phyloP scores from a whole-genome alignment of 1,140 invertebrate genomes.

The Apis florea region DNA sequence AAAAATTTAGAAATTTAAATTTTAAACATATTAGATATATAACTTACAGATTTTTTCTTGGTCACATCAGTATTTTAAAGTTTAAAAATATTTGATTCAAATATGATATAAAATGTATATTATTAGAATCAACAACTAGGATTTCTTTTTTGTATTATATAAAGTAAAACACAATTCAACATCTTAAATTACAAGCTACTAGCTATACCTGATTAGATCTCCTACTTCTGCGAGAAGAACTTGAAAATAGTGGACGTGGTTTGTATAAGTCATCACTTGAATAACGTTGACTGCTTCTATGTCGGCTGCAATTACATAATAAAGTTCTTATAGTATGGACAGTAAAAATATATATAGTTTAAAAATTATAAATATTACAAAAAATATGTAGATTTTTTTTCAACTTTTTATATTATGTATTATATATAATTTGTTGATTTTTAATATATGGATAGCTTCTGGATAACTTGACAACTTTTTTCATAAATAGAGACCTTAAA shows the following conservation, averaged over 20 bases:
- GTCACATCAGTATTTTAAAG: conserved; percentile 32
- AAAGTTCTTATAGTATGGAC: conserved; percentile 8
- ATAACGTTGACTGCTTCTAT: conserved; percentile 82
- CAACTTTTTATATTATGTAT: neutral
- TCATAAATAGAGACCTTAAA: neutral
- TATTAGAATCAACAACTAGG: conserved; percentile 43
- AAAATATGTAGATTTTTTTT: conserved; percentile 5
- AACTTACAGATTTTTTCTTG: conserved; percentile 17
- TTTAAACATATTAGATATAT: neutral
- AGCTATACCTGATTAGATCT: conserved; percentile 77
- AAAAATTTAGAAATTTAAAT: conserved; percentile 14
- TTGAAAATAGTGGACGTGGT: conserved; percentile 82
- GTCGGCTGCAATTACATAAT: conserved; percentile 69
- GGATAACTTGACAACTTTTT: neutral
- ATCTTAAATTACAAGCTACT: conserved; percentile 56
- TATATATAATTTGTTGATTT: neutral
- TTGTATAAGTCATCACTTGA: conserved; percentile 86
- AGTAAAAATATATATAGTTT: conserved; percentile 9
- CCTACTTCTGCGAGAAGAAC: conserved; percentile 78
- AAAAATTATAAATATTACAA: neutral
- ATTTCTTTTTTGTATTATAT: conserved; percentile 35
- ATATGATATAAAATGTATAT: conserved; percentile 27
- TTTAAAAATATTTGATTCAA: conserved; percentile 47
- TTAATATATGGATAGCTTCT: neutral
- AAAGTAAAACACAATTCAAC: conserved; percentile 55